Evolutionary conservation across 1,140 invertebrate genomes (phyloP), one percentile per base, ranked within the genome.

Genomic region (Bombus waltoni): DNA sequence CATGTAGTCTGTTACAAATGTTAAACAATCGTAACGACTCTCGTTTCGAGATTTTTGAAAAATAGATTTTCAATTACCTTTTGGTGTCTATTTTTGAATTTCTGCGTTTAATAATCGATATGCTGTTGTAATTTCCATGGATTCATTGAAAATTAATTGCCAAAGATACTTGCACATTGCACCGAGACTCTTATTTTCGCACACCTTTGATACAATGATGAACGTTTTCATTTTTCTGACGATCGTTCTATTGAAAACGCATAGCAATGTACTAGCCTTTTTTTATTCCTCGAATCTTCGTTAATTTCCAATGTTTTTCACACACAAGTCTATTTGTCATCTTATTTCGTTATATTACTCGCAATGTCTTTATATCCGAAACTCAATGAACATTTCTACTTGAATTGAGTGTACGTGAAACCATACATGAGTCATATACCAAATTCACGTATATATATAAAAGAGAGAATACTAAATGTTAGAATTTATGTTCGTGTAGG

Each of bases 1-100:
- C 66, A 44, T 53, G 47, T 22, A 40, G 77, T 83, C 53, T 44
- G 73, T 44, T 53, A 47, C 40, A 68, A 81, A 85, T 68, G 57
- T 42, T 74, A 28, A 10, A 25, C 62, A 25, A 35, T 35, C 35
- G 35, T 65, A 38, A 42, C 13, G 42, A 66, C 6, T 53, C 25
- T 13, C 47, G 9, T 71, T 38, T 47, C 35, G 25, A 40, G 32
- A 28, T 47, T n/a, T 81, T 40, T 22, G 0, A 40, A 28, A 40
- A 40, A 40, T 70, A 18, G 25, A 28, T 28, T 25, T 59, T 15
- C 11, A 35, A 11, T 47, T 8, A 47, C 8, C 18, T 22, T 22
- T 53, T n/a, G 22, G 18, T 32, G n/a, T n/a, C 11, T 13, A 42
- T 35, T 32, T 22, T 2, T 25, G 0, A 32, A 18, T 68, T 32